These are phyloP conservation scores for Sandelia bainsii DNA, from an alignment of 2,797 vertebrate genomes.

Conservation along the genomic window DNA sequence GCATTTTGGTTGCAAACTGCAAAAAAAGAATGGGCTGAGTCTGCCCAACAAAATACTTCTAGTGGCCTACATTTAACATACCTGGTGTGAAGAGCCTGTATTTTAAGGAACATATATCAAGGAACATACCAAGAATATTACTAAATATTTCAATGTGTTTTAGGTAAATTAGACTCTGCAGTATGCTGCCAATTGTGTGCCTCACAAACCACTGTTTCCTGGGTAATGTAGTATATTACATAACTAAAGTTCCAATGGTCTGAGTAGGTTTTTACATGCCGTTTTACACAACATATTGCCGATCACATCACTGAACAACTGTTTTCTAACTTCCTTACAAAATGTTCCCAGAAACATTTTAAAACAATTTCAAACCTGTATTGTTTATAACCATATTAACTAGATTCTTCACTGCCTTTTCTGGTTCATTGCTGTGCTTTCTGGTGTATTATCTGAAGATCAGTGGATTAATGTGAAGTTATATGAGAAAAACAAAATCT, in stretches of 20 bases:
- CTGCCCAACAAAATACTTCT: background rate
- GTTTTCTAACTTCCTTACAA: too few relatives aligned
- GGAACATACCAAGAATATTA: too few relatives aligned
- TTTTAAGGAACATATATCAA: background rate
- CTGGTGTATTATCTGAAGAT: background rate
- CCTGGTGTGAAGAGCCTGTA: background rate
- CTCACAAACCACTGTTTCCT: conserved; percentile 1
- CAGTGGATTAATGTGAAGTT: background rate
- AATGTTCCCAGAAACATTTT: too few relatives aligned
- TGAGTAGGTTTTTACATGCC: background rate
- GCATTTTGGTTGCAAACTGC: conserved; percentile 5
- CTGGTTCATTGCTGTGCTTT: too few relatives aligned
- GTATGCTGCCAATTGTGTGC: background rate
- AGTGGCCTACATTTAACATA: background rate
- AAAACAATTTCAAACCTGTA: too few relatives aligned
- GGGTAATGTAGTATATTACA: background rate
- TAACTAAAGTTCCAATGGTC: background rate
- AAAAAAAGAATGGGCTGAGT: background rate
- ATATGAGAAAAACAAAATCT: too few relatives aligned
- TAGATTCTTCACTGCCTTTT: too few relatives aligned
- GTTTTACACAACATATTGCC: background rate
- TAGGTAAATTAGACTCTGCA: background rate
- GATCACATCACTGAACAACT: background rate
- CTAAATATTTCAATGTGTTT: conserved; percentile 3
- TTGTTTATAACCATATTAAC: too few relatives aligned